Evolutionary conservation across 2,113 vertebrate genomes (phyloP), one percentile per base, ranked within the genome.

Genomic region (Naja naja): DNA sequence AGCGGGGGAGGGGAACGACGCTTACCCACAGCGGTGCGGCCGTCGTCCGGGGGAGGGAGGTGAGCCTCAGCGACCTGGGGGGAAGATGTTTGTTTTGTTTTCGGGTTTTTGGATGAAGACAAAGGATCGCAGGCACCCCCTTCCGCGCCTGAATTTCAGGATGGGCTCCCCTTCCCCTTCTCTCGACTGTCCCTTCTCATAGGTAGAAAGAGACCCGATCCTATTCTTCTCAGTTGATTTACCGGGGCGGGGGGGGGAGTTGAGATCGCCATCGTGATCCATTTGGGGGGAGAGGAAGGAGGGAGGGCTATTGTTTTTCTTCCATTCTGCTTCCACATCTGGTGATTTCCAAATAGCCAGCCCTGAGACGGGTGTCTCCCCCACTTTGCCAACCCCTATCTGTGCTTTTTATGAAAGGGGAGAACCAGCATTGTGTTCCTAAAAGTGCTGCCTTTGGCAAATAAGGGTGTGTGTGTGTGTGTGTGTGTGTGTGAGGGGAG

Each of bases 1-100:
- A 96, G 96, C 96, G 96, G 89, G 94, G 93, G 93, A 91, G 94
- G 95, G 93, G 87, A 45, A 27, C 45, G 88, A 3, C 87, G 94
- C 60, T 91, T 16, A 22, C 53, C 23, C 89, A 85, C 69, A 27
- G 45, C 27, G 56, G 25, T 64, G 52, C 49, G 4, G 54, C 45
- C 34, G 69, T 49, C 27, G 16, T 64, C 10, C 23, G 56, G 92
- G 49, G 85, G 22, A 56, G 60, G 91, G 25, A 14, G 58, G 43
- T 8, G 58, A 11, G 20, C 34, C 60, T 54, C 4, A 4, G 9
- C 85, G 89, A 91, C 81, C 81, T 87, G 55, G 22, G 18, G 52
- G 27, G 30, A 87, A 93, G 93, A 89, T 81, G 47, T 23, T 74
- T 34, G 58, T 52, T 64, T 74, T 58, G 49, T 60, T 18, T 39